phyloP scores from a whole-genome alignment of 1,140 invertebrate genomes.

The Cotesia glomerata region DNA sequence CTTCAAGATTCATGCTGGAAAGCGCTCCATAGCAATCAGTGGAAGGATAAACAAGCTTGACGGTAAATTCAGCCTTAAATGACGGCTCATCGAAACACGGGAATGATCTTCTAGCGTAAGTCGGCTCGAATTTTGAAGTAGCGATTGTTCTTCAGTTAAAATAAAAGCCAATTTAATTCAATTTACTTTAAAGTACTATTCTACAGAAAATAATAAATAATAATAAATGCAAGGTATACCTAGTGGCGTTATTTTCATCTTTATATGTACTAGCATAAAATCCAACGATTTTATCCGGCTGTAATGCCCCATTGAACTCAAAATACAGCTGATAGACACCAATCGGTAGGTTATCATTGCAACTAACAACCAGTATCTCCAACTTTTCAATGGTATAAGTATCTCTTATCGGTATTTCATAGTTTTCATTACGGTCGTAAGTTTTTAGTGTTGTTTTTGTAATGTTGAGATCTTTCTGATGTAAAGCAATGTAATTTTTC shows the following conservation, averaged over 20 bases:
- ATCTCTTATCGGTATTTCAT: slow-evolving; percentile 48
- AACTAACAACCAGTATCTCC: slow-evolving; percentile 73
- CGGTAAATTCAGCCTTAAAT: slow-evolving; percentile 87
- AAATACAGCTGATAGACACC: slow-evolving; percentile 71
- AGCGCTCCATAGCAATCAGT: slow-evolving; percentile 72
- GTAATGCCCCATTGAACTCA: slow-evolving; percentile 74
- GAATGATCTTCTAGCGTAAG: slow-evolving; percentile 88
- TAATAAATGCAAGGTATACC: too few species aligned
- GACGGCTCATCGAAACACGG: slow-evolving; percentile 96
- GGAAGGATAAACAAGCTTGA: slow-evolving; percentile 76
- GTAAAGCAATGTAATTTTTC: slow-evolving; percentile 72
- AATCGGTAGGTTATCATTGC: slow-evolving; percentile 60
- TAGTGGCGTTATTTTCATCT: slow-evolving; percentile 66
- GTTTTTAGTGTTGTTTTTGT: slow-evolving; percentile 53
- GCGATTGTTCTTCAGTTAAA: slow-evolving; percentile 73
- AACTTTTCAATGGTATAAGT: slow-evolving; percentile 56
- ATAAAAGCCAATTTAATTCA: slow-evolving; percentile 16
- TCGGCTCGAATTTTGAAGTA: slow-evolving; percentile 92
- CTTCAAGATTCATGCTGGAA: slow-evolving; percentile 76
- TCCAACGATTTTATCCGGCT: slow-evolving; percentile 72
- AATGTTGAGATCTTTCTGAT: slow-evolving; percentile 72
- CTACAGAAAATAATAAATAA: slow-evolving; percentile 17
- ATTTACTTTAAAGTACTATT: slow-evolving; percentile 1
- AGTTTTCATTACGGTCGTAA: slow-evolving; percentile 42
- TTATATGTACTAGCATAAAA: slow-evolving; percentile 81